Conservation (phyloP, 2,888 invertebrate species). For the Epistrophella euchroma region DNA sequence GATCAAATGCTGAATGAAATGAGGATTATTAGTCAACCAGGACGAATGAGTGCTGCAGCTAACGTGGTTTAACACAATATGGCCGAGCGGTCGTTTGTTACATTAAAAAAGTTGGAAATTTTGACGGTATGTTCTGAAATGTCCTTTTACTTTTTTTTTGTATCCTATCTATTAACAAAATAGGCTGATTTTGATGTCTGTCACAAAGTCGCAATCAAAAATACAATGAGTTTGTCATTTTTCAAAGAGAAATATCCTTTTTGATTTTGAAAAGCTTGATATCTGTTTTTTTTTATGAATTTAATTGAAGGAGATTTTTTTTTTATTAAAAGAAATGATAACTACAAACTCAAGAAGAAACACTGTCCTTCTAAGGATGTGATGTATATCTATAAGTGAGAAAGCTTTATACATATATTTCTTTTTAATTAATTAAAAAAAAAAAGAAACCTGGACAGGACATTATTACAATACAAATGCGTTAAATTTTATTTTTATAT, state of each 20-base stretch:
- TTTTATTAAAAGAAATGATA: slow-evolving; percentile 11
- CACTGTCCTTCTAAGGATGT: slow-evolving; percentile 54
- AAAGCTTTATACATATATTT: slow-evolving; percentile 42
- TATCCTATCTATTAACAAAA: neutral
- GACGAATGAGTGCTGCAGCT: slow-evolving; percentile 84
- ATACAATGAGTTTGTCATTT: slow-evolving; percentile 15
- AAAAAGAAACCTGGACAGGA: slow-evolving; percentile 7
- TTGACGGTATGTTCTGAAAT: slow-evolving; percentile 82
- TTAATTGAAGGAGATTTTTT: slow-evolving; percentile 40
- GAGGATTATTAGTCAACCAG: slow-evolving; percentile 82
- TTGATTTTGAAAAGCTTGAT: neutral
- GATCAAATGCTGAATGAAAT: slow-evolving; percentile 80
- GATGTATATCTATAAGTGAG: neutral
- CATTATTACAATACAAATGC: slow-evolving; percentile 1
- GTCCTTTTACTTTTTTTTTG: neutral
- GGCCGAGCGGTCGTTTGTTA: slow-evolving; percentile 84
- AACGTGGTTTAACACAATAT: slow-evolving; percentile 84
- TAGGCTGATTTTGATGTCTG: neutral
- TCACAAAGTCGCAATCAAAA: neutral
- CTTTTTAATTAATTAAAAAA: slow-evolving; percentile 31
- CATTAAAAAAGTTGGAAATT: slow-evolving; percentile 84
- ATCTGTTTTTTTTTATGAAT: slow-evolving; percentile 10
- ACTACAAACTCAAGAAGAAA: slow-evolving; percentile 31
- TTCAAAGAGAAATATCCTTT: slow-evolving; percentile 23
- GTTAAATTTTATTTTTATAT: slow-evolving; percentile 39